Conservation (phyloP, 2,113 vertebrate genomes). For the Halichoeres trimaculatus region DNA sequence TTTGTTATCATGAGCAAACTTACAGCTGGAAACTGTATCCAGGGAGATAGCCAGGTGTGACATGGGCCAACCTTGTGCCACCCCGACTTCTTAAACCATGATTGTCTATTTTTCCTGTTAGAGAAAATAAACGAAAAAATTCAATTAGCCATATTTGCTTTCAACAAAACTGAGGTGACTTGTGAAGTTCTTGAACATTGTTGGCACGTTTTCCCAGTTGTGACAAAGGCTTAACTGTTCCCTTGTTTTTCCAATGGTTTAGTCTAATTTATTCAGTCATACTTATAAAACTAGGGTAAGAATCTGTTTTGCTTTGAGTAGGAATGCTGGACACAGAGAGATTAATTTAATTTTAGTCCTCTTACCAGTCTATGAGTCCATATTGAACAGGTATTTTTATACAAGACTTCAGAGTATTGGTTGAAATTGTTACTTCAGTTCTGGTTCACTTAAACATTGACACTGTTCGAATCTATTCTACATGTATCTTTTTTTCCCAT, state of each 20-base stretch:
- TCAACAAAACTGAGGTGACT: not conserved
- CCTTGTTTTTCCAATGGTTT: too few relatives aligned
- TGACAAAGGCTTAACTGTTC: not conserved
- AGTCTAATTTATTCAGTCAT: not conserved
- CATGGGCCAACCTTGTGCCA: too few relatives aligned
- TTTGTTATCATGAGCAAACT: too few relatives aligned
- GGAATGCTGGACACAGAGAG: not conserved
- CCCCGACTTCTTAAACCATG: too few relatives aligned
- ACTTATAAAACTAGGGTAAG: not conserved
- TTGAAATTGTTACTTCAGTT: too few relatives aligned
- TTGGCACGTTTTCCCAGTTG: not conserved
- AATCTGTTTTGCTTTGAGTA: not conserved
- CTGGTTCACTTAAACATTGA: not conserved
- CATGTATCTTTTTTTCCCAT: too few relatives aligned
- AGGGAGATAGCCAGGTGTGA: too few relatives aligned
- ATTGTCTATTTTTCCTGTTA: too few relatives aligned
- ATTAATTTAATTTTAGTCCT: not conserved
- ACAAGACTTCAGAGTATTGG: not conserved
- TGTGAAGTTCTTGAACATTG: not conserved
- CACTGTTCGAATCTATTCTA: too few relatives aligned
- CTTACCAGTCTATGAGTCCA: not conserved
- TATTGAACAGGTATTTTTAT: not conserved
- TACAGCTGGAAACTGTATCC: too few relatives aligned
- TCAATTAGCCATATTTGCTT: too few relatives aligned
- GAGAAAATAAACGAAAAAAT: too few relatives aligned